Evolutionary conservation across 1,140 invertebrate genomes (phyloP).

Genomic region (Chrysopa pallens): DNA sequence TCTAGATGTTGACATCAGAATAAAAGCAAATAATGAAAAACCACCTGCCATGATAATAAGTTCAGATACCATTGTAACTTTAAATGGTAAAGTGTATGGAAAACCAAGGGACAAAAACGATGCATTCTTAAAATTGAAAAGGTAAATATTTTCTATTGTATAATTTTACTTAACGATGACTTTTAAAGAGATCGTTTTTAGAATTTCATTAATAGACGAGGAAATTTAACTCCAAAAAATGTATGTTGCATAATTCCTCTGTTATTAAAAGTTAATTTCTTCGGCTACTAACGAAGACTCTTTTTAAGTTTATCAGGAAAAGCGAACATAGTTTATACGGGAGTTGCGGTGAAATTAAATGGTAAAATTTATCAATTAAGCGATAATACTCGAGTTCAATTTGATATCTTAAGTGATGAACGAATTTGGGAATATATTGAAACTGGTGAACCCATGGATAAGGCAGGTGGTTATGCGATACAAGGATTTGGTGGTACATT

Average conservation of each 20-base stretch:
- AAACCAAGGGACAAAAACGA: conserved; percentile 66
- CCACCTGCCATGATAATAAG: conserved; percentile 65
- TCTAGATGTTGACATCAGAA: conserved; percentile 49
- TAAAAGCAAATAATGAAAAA: conserved; percentile 28
- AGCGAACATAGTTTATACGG: conserved; percentile 67
- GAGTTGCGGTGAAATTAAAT: conserved; percentile 53
- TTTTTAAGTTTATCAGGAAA: conserved; percentile 47
- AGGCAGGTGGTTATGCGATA: conserved; percentile 89
- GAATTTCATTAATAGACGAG: too few relatives aligned
- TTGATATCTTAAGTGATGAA: conserved; percentile 53
- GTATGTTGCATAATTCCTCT: too few relatives aligned
- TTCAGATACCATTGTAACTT: conserved; percentile 76
- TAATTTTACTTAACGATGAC: too few relatives aligned
- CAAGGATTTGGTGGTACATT: conserved; percentile 77
- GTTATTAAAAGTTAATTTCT: too few relatives aligned
- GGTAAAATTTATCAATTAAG: conserved; percentile 47
- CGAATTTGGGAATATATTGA: conserved; percentile 70
- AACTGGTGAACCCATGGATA: conserved; percentile 81
- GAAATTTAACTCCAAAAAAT: too few relatives aligned
- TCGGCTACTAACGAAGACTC: not conserved
- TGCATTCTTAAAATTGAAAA: conserved; percentile 31
- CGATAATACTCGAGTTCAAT: conserved; percentile 66
- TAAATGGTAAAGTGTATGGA: conserved; percentile 64
- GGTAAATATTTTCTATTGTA: too few relatives aligned
- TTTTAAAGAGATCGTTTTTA: too few relatives aligned